A percentile compares a stretch with the other conserved stretches of the same genome.
Evolutionary conservation across 1,140 invertebrate species (phyloP).

Genomic region (Procambarus clarkii): DNA sequence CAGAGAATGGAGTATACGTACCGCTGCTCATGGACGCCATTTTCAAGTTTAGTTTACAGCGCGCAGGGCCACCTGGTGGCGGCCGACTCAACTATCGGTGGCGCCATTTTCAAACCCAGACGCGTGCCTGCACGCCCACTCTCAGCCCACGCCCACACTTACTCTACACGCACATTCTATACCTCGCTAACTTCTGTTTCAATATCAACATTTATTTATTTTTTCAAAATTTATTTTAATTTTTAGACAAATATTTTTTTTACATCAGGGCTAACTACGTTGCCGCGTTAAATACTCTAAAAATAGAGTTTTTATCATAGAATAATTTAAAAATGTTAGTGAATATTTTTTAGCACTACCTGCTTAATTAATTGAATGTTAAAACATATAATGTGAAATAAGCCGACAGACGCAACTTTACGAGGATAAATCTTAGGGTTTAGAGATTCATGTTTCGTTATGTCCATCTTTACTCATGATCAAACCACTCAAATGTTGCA

Average conservation of each 20-base stretch:
- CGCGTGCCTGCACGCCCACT: no score
- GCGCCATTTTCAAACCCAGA: conserved; percentile 34
- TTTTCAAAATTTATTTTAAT: no score
- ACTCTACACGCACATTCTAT: no score
- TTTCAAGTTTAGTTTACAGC: conserved; percentile 59
- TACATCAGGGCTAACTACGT: not conserved
- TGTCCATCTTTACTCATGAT: not conserved
- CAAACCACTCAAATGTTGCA: not conserved
- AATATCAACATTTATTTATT: no score
- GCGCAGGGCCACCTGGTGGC: conserved; percentile 38
- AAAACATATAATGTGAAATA: no score
- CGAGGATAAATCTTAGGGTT: conserved; percentile 28
- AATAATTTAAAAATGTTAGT: no score
- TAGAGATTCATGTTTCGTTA: conserved; percentile 30
- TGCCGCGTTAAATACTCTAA: not conserved
- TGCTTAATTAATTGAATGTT: no score
- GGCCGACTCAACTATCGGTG: not conserved
- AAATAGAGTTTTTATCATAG: not conserved
- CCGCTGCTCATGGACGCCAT: conserved; percentile 57
- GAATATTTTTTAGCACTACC: no score
- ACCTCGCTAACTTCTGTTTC: no score
- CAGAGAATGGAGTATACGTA: conserved; percentile 13
- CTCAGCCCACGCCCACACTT: no score
- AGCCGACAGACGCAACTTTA: no score
- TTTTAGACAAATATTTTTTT: not conserved